A percentile compares a stretch with the other conserved stretches of the same genome.
Evolutionary conservation across 2,797 vertebrate species (phyloP).

Genomic region (Myotis vivesi): DNA sequence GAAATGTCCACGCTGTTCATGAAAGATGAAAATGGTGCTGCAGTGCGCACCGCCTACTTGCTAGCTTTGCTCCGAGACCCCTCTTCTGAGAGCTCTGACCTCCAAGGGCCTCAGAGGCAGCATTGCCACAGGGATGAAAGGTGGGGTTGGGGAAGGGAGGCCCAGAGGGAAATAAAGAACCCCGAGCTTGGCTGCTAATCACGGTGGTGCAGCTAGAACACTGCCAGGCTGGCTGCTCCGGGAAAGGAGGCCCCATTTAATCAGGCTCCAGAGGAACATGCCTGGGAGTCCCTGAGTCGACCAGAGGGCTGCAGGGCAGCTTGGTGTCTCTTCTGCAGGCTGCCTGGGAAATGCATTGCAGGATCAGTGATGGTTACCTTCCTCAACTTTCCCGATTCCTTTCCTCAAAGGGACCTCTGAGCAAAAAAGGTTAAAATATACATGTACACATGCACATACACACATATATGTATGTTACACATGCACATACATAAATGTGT

Average conservation of each 20-base stretch:
- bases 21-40: not conserved
- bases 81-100: not conserved
- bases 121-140: not conserved
- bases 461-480: no score
- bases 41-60: not conserved
- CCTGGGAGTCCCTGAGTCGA: not conserved
- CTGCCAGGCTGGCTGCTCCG: not conserved
- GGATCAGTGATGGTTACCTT: not conserved
- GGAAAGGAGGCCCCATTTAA: not conserved
- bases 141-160: not conserved
- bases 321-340: not conserved
- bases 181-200: not conserved
- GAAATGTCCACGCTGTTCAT: not conserved
- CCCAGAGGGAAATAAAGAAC: not conserved
- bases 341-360: not conserved
- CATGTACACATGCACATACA: not conserved
- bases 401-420: not conserved
- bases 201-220: not conserved
- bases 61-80: not conserved
- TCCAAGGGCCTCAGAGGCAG: not conserved
- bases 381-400: not conserved
- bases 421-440: not conserved
- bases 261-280: not conserved
- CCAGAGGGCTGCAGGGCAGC: not conserved
- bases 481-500: not conserved